Percentiles rank a stretch among this genome's conserved stretches.
Evolutionary conservation across 1,140 invertebrate species (phyloP).

Genomic region (Aphidius ervi): DNA sequence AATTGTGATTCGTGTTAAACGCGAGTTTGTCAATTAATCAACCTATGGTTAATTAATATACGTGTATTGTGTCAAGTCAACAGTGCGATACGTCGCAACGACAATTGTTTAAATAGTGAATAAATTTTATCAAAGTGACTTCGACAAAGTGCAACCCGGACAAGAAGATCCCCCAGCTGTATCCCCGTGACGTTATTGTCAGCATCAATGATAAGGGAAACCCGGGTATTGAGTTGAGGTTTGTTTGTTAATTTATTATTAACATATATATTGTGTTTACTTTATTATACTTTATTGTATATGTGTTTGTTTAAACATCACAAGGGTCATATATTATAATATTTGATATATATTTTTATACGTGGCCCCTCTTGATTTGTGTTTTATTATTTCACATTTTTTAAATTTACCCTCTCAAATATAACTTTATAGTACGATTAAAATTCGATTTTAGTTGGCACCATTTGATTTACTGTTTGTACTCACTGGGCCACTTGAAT

Average conservation of each 20-base stretch:
- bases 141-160: conserved; percentile 38
- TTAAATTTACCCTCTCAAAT: too few species aligned
- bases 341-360: too few species aligned
- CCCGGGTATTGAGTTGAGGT: conserved; percentile 42
- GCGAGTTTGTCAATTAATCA: conserved; percentile 8
- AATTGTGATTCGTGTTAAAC: conserved; percentile 13
- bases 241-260: conserved; percentile 6
- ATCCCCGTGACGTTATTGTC: conserved; percentile 41
- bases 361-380: too few species aligned
- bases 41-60: neutral
- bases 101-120: conserved; percentile 20
- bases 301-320: neutral
- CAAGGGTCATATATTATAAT: too few species aligned
- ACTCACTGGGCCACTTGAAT: conserved; percentile 11
- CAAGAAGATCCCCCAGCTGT: conserved; percentile 34
- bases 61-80: conserved; percentile 11
- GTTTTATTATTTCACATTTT: too few species aligned
- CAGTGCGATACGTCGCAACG: conserved; percentile 1
- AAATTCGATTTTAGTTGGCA: conserved; percentile 22
- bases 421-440: conserved; percentile 10
- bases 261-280: neutral
- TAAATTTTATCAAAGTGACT: conserved; percentile 40
- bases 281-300: too few species aligned
- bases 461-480: conserved; percentile 23
- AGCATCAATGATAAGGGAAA: conserved; percentile 42